These are phyloP conservation scores for Beris morrisii DNA, from an alignment of 2,888 invertebrate species.

Conservation along the genomic window DNA sequence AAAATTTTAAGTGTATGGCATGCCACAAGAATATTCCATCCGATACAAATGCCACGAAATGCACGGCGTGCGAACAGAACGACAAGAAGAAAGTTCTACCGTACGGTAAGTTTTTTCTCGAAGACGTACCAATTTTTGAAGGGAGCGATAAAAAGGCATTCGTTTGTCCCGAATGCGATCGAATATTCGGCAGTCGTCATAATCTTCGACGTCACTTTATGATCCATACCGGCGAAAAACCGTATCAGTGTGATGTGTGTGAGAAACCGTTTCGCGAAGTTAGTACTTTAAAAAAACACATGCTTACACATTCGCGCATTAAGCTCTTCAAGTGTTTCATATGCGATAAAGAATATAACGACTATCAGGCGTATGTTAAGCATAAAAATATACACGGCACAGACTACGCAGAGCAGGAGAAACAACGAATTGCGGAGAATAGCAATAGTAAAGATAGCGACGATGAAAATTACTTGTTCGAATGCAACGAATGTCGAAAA, in stretches of 20 bases:
- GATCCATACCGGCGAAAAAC: slow-evolving; percentile 56
- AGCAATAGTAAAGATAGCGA: background rate
- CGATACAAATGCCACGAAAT: slow-evolving; percentile 51
- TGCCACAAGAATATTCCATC: slow-evolving; percentile 48
- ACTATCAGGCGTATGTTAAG: slow-evolving; percentile 49
- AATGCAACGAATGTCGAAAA: slow-evolving; percentile 32
- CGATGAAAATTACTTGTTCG: slow-evolving; percentile 18
- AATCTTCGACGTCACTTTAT: slow-evolving; percentile 55
- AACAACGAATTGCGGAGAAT: background rate
- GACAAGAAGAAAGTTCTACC: slow-evolving; percentile 14
- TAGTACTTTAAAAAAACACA: slow-evolving; percentile 53
- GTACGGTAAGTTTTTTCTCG: slow-evolving; percentile 37
- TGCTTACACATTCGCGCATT: slow-evolving; percentile 52
- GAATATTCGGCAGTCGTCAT: slow-evolving; percentile 54
- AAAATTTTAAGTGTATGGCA: slow-evolving; percentile 52
- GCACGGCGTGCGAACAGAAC: slow-evolving; percentile 46
- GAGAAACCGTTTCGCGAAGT: slow-evolving; percentile 54
- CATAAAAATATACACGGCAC: slow-evolving; percentile 47
- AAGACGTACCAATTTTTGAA: slow-evolving; percentile 40
- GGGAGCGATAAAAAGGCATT: slow-evolving; percentile 44
- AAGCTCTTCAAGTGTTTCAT: slow-evolving; percentile 52
- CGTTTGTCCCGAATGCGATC: slow-evolving; percentile 52
- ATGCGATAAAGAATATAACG: slow-evolving; percentile 50
- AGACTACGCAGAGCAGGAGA: slow-evolving; percentile 9
- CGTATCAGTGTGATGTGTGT: slow-evolving; percentile 51